Percentiles rank a stretch among this genome's conserved stretches.
Conservation (phyloP, 2,797 vertebrate species). For the Avahi laniger region DNA sequence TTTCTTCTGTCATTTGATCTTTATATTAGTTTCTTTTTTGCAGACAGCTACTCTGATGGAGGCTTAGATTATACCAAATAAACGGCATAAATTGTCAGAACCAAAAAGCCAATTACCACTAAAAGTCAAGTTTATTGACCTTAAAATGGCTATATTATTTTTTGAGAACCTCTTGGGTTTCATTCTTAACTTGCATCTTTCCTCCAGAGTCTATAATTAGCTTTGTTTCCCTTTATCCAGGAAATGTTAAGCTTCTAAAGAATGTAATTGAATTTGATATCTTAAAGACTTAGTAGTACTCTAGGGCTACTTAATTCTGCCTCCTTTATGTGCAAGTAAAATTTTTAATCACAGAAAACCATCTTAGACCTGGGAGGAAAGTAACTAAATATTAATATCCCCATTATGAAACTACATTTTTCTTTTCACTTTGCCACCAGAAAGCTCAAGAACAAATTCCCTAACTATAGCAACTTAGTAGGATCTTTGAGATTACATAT, state of each 20-base stretch:
- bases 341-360: not conserved
- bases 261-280: not conserved
- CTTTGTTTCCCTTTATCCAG: not conserved
- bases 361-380: not conserved
- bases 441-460: conserved; percentile 2
- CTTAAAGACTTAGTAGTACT: conserved; percentile 2
- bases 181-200: not conserved
- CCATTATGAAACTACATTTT: not conserved
- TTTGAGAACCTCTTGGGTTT: not conserved
- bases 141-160: not conserved
- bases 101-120: not conserved
- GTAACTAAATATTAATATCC: not conserved
- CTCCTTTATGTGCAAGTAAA: not conserved
- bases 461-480: not conserved
- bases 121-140: not conserved
- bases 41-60: not conserved
- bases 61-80: not conserved
- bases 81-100: not conserved
- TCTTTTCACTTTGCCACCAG: not conserved
- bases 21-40: not conserved
- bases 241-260: not conserved
- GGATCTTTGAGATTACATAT: not conserved
- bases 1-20: not conserved
- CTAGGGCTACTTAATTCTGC: not conserved
- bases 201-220: not conserved